These are phyloP conservation scores for Deilephila porcellus DNA, from an alignment of 2,888 invertebrate genomes.

Conservation along the genomic window DNA sequence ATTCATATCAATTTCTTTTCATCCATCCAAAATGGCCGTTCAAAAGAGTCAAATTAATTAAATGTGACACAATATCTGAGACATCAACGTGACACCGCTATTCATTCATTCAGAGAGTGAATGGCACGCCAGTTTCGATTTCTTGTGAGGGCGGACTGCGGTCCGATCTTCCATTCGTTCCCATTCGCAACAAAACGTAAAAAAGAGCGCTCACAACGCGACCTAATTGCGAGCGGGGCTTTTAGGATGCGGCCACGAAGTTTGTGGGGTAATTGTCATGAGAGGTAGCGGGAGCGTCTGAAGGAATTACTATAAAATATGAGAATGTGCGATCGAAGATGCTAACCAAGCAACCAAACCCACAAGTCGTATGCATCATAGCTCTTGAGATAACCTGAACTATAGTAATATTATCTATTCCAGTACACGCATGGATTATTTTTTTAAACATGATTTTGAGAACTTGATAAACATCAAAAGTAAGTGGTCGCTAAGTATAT, in stretches of 20 bases:
- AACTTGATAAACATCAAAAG: too few relatives aligned
- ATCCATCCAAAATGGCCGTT: background rate
- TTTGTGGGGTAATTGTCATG: background rate
- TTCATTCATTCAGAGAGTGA: conserved; percentile 48
- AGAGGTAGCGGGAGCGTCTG: background rate
- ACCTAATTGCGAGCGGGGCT: conserved; percentile 44
- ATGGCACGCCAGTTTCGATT: conserved; percentile 63
- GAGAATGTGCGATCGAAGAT: too few relatives aligned
- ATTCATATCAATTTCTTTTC: conserved; percentile 15
- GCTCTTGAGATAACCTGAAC: too few relatives aligned
- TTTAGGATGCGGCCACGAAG: conserved; percentile 40
- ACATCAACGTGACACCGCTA: conserved; percentile 12
- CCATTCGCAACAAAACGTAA: conserved; percentile 30
- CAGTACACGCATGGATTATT: too few relatives aligned
- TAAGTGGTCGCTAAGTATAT: too few relatives aligned
- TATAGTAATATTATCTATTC: too few relatives aligned
- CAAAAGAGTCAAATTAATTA: conserved; percentile 25
- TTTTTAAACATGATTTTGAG: too few relatives aligned
- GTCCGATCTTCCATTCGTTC: conserved; percentile 48
- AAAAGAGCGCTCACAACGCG: conserved; percentile 28
- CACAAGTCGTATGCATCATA: too few relatives aligned
- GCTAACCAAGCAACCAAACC: too few relatives aligned
- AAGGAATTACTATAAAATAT: too few relatives aligned
- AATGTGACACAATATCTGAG: conserved; percentile 18
- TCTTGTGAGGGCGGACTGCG: conserved; percentile 42